Evolutionary conservation across 2,113 vertebrate genomes (phyloP), one percentile per base, ranked within the genome.

Genomic region (Ceratotherium simum): DNA sequence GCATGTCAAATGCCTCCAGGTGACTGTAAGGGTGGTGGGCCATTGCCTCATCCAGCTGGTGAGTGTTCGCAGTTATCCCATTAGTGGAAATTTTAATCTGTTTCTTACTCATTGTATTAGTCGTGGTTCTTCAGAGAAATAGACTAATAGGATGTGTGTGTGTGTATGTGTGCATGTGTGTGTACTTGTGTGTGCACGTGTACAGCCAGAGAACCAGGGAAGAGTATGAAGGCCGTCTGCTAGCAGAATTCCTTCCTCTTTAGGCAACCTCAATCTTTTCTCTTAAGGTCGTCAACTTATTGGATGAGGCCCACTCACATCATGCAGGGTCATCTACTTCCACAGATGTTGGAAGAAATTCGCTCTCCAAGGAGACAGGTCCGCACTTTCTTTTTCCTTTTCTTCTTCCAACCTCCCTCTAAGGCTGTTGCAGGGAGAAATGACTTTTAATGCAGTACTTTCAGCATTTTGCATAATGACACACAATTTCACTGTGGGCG

Each of bases 21-120:
- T 6, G 2, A 42, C 25, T 17, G 42, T 27, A 13, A 23, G 5
- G 14, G 7, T 8, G 65, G 39, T 8, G 39, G 60, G 42, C 29
- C 29, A 20, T 3, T 1, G 7, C 31, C 82, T n/a, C 6, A 10
- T 17, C 75, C 2, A 9, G 60, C 29, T 16, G 0, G 0, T 14
- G 5, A 16, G 1, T 2, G 4, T 6, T 3, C 5, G 48, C 23
- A 4, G 11, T 5, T 7, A 0, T 20, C 12, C 10, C 60, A 14
- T 17, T 20, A 2, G 48, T 2, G 33, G 23, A 69, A 21, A 16
- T 14, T 69, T 46, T 21, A 9, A 31, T 33, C 48, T n/a, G 23
- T 10, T 25, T n/a, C 36, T 33, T 5, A 3, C 42, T 36, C 10
- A 5, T 27, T 31, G 23, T 31, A 0, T 23, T 14, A 12, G 60